phyloP scores from a whole-genome alignment of 2,113 vertebrate genomes.

The Kryptolebias marmoratus region DNA sequence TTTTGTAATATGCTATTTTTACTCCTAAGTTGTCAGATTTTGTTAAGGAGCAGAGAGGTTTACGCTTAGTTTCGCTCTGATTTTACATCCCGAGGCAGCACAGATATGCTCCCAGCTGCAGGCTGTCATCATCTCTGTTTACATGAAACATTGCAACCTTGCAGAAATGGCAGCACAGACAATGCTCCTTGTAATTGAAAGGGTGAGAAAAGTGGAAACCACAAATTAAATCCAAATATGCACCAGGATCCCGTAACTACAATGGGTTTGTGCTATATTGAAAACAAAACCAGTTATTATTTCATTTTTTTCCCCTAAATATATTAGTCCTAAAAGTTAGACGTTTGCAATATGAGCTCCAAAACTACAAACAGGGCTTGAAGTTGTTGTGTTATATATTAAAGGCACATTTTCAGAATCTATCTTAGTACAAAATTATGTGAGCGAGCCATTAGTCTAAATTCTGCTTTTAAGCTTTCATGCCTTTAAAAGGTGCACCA shows the following conservation, averaged over 20 bases:
- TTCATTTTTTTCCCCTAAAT: too few species aligned
- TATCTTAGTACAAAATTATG: background rate
- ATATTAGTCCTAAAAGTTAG: too few species aligned
- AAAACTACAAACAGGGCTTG: background rate
- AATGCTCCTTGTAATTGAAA: slow-evolving; percentile 1
- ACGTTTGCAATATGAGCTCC: background rate
- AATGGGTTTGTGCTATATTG: background rate
- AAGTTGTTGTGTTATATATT: background rate
- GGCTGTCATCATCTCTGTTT: slow-evolving; percentile 21
- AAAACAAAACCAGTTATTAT: too few species aligned
- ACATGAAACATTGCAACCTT: background rate
- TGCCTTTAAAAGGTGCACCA: slow-evolving; percentile 36
- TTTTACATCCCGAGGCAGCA: slow-evolving; percentile 16
- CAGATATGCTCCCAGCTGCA: slow-evolving; percentile 1
- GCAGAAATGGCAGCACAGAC: slow-evolving; percentile 22
- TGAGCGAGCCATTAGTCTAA: slow-evolving; percentile 12
- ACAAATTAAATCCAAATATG: slow-evolving; percentile 18
- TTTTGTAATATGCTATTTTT: background rate
- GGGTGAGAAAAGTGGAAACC: background rate
- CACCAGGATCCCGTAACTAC: background rate
- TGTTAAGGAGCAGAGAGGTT: slow-evolving; percentile 14
- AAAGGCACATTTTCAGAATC: background rate
- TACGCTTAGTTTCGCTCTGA: background rate
- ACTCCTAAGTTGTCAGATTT: background rate
- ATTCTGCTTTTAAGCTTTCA: slow-evolving; percentile 9